A percentile compares a stretch with the other conserved stretches of the same genome.
Conservation (phyloP, 2,113 vertebrate genomes). For the Irena cyanogastra region DNA sequence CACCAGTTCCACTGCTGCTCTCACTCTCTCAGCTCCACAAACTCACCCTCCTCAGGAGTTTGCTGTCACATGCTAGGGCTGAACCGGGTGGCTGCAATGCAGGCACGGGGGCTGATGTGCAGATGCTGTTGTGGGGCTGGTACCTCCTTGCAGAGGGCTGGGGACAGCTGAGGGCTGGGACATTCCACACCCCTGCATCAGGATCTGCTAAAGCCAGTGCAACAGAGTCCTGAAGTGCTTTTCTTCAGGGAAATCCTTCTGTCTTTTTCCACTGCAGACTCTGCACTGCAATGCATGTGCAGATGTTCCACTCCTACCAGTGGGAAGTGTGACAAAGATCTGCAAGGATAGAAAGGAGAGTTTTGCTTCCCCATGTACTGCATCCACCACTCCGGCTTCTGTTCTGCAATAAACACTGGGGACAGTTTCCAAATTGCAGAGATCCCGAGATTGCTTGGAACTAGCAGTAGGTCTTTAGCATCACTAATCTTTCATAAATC, state of each 20-base stretch:
- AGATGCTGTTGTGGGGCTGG: not conserved
- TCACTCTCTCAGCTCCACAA: not conserved
- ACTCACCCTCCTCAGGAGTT: not conserved
- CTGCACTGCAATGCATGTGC: not conserved
- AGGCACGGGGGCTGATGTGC: not conserved
- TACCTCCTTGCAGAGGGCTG: not conserved
- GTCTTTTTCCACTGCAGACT: not conserved
- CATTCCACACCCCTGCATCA: not conserved
- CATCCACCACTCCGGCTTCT: not conserved
- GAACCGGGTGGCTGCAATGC: not conserved
- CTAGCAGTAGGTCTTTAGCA: not conserved
- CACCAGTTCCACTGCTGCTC: not conserved
- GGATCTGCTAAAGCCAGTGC: not conserved
- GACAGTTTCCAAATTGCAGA: not conserved
- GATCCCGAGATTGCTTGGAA: not conserved
- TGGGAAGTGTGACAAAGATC: not conserved
- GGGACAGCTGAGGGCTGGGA: not conserved
- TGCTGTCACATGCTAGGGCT: not conserved
- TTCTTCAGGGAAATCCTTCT: not conserved
- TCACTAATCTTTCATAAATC: constrained; percentile 4
- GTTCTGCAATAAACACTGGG: not conserved
- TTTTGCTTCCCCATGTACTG: not conserved
- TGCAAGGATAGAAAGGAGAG: not conserved
- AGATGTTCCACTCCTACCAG: not conserved
- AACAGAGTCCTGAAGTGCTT: not conserved